Percentiles rank a stretch among this genome's conserved stretches.
phyloP scores from a whole-genome alignment of 2,113 vertebrate genomes.

The Equus quagga region DNA sequence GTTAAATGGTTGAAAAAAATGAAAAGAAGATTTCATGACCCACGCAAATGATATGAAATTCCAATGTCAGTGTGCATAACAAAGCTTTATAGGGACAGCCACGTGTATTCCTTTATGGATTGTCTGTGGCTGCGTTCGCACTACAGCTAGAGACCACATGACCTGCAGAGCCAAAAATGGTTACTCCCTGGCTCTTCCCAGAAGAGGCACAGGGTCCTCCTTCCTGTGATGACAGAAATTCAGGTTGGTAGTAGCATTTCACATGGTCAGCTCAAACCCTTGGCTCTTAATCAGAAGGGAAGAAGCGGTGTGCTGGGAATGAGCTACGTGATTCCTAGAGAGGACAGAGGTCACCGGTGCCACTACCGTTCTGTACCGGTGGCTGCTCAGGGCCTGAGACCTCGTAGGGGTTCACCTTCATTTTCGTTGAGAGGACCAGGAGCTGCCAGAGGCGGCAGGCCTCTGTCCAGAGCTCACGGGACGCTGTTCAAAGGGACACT shows the following conservation, averaged over 20 bases:
- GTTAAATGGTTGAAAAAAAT: background rate
- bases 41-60: background rate
- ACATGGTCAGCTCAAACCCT: background rate
- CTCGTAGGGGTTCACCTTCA: background rate
- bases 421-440: background rate
- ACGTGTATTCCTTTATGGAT: rapidly evolving
- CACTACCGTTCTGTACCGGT: background rate
- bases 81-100: background rate
- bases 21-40: background rate
- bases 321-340: background rate
- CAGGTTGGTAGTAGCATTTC: background rate
- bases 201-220: background rate
- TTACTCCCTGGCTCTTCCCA: background rate
- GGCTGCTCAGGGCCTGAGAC: background rate
- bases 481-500: background rate
- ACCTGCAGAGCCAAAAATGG: background rate
- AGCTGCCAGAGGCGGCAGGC: background rate
- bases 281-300: background rate
- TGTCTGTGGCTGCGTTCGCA: background rate
- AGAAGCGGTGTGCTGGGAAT: background rate
- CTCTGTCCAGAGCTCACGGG: background rate
- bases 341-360: background rate
- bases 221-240: background rate
- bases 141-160: rapidly evolving
- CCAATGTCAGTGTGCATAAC: background rate